Evolutionary conservation across 1,140 invertebrate genomes (phyloP), one percentile per base, ranked within the genome.

Genomic region (Charaxes varanes): DNA sequence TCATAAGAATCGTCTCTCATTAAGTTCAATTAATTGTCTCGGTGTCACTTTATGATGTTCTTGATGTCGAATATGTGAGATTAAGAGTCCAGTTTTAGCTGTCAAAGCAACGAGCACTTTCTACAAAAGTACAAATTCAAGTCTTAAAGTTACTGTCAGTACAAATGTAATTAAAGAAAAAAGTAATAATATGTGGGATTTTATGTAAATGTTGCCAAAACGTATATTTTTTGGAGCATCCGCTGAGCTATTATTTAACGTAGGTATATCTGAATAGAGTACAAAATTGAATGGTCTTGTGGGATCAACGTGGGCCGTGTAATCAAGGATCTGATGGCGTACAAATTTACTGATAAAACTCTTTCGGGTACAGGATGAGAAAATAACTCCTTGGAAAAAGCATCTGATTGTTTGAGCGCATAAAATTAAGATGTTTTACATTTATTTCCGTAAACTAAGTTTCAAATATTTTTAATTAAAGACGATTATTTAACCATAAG

Each of bases 41-140:
- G 62, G 37, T 77, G 68, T 81, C 59, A 63, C 49, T 62, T 62
- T 50, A 49, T 32, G 50, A 54, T 54, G 47, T 60, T 53, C 50
- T 66, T 53, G 37, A 40, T 63, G 63, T 63, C 47, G 41, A 31
- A 17, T 62, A 24, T 48, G 32, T 42, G 37, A 42, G 24, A 34
- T 33, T 40, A 26, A 47, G n/a, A 16, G 41, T 27, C 48, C 40
- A 35, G 45, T 59, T 55, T 33, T 70, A 42, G 62, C 56, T 76
- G 65, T 71, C 53, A 64, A 62, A 46, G 58, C 62, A 74, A 73
- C 53, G 74, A 73, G 74, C 68, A 72, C 65, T 64, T 41, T 56
- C 41, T 64, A 58, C 56, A 68, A 85, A 68, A 85, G 84, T 85
- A 85, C 83, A 85, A 85, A 85, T 78, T 74, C 58, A 79, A 73